Evolutionary conservation across 2,797 vertebrate species (phyloP).

Genomic region (Notolepis coatsorum): DNA sequence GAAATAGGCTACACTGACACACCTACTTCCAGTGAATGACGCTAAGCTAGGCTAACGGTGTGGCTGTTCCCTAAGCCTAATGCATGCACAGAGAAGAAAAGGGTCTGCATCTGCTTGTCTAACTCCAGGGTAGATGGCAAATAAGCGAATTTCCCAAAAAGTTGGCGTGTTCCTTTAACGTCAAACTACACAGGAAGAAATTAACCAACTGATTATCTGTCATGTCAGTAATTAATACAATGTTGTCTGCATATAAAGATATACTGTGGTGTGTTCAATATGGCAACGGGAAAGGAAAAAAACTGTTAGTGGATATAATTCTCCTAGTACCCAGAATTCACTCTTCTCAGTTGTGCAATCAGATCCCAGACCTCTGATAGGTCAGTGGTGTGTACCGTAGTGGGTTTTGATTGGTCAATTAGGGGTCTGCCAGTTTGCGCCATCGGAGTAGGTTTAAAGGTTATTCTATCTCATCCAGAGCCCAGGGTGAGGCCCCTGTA

Average conservation of each 20-base stretch:
- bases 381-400: constrained; percentile 54
- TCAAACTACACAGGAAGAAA: constrained; percentile 1
- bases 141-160: no score
- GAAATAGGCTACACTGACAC: no score
- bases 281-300: constrained; percentile 10
- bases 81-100: no score
- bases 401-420: constrained; percentile 37
- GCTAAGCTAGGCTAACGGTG: no score
- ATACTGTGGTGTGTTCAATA: constrained; percentile 11
- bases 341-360: constrained; percentile 5
- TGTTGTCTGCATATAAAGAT: constrained; percentile 33
- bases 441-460: background rate
- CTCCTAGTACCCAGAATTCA: constrained; percentile 51
- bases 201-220: constrained; percentile 12
- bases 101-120: no score
- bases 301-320: background rate
- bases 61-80: no score
- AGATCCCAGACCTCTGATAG: constrained; percentile 21
- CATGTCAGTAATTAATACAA: constrained; percentile 10
- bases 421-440: background rate
- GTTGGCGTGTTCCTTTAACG: no score
- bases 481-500: background rate
- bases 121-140: no score
- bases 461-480: background rate
- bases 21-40: no score